These are phyloP conservation scores for Macrotus californicus DNA, from an alignment of 2,113 vertebrate species.

Conservation along the genomic window DNA sequence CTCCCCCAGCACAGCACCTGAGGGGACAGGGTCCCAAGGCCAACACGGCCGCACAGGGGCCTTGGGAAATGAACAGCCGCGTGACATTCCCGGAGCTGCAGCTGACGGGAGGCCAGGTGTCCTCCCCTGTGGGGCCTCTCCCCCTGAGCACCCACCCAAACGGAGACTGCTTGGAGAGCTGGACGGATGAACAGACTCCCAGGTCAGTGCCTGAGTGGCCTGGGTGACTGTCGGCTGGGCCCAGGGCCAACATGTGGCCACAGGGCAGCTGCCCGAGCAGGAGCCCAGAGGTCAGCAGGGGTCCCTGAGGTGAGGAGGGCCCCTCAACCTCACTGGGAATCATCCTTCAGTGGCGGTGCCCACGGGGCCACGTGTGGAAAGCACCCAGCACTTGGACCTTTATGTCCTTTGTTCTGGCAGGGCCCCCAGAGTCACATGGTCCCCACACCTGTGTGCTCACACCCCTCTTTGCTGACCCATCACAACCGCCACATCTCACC, in stretches of 20 bases:
- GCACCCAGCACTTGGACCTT: background rate
- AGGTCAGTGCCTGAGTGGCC: background rate
- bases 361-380: background rate
- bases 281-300: background rate
- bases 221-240: background rate
- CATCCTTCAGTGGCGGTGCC: background rate
- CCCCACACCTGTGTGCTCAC: background rate
- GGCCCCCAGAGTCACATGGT: background rate
- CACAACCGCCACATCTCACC: background rate
- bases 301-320: background rate
- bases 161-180: too few relatives aligned
- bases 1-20: background rate
- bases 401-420: background rate
- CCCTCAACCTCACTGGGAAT: rapidly evolving
- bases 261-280: background rate
- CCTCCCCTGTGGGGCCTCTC: background rate
- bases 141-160: background rate
- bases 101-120: background rate
- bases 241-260: background rate
- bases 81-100: background rate
- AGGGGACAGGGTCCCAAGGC: background rate
- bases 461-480: background rate
- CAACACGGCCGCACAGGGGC: background rate
- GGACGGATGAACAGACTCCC: background rate
- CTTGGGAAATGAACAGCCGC: background rate